Evolutionary conservation across 2,113 vertebrate genomes (phyloP), one percentile per base, ranked within the genome.

Genomic region (Stigmatopora argus): DNA sequence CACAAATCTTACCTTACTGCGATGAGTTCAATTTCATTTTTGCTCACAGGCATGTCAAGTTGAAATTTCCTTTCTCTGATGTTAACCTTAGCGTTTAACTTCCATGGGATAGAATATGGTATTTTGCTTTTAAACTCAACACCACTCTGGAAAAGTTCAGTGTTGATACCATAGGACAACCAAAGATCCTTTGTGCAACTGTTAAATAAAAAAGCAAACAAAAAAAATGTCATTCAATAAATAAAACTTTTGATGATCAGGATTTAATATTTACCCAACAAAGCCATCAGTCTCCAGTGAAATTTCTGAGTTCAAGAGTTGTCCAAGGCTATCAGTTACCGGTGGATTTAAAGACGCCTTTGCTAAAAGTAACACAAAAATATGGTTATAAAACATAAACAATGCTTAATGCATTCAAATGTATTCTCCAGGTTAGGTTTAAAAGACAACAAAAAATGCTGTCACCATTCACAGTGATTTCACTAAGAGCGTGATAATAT

Each of bases 101-200:
- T 85, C 88, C 87, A 89, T 0, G 89, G 91, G n/a, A 92, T n/a
- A 13, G 52, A 44, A 5, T 60, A 0, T 0, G 78, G 45, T 0
- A 7, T 44, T 79, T 87, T 90, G 48, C 70, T 78, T 62, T 84
- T 88, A 0, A 89, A 26, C 74, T 92, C 87, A 0, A 46, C 53
- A 3, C 87, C 91, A 64, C 78, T 78, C 78, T 92, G 90, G 70
- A 92, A 89, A 10, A 91, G 53, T 18, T 90, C 86, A 1, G 90
- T 91, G 80, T 87, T 92, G 79, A 91, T 86, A 9, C 90, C 91
- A 15, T 91, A 85, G 78, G 83, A 90, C 65, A 84, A 1, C 85
- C 85, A 88, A 13, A 85, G 60, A 56, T 92, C 87, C 62, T 87
- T 90, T 45, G 81, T 79, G 59, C 35, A 77, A 41, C 90, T 91